These are phyloP conservation scores for Kryptolebias ocellatus DNA, from an alignment of 2,797 vertebrate species.

Conservation along the genomic window DNA sequence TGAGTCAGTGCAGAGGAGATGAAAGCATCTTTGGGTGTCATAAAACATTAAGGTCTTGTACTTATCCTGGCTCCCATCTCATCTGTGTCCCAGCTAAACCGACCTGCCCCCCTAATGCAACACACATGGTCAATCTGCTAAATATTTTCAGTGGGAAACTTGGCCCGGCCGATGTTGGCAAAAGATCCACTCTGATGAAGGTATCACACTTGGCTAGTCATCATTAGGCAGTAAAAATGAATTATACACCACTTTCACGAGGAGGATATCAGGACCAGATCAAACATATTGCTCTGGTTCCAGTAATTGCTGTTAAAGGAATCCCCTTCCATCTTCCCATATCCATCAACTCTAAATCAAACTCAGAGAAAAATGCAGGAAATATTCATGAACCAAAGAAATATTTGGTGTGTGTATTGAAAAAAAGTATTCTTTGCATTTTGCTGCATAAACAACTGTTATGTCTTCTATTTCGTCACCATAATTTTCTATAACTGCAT, in stretches of 20 bases:
- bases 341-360: constrained; percentile 20
- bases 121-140: constrained; percentile 40
- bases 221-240: constrained; percentile 46
- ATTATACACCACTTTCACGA: constrained; percentile 23
- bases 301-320: constrained; percentile 33
- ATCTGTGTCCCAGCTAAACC: constrained; percentile 42
- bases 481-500: neutral
- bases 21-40: constrained; percentile 65
- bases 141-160: constrained; percentile 36
- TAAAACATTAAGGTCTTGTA: constrained; percentile 63
- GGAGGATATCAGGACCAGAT: constrained; percentile 42
- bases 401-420: neutral
- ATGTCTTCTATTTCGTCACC: neutral
- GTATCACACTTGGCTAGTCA: constrained; percentile 58
- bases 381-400: constrained; percentile 16
- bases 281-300: constrained; percentile 38
- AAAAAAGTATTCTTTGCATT: neutral
- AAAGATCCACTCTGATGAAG: constrained; percentile 30
- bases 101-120: constrained; percentile 37
- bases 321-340: constrained; percentile 1
- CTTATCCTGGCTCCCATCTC: constrained; percentile 61
- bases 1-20: constrained; percentile 53
- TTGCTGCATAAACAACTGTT: neutral
- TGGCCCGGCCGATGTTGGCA: constrained; percentile 19
- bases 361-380: constrained; percentile 24